Base-by-base conservation (phyloP, 2,113 vertebrate species). In the Ramphastos sulfuratus region DNA sequence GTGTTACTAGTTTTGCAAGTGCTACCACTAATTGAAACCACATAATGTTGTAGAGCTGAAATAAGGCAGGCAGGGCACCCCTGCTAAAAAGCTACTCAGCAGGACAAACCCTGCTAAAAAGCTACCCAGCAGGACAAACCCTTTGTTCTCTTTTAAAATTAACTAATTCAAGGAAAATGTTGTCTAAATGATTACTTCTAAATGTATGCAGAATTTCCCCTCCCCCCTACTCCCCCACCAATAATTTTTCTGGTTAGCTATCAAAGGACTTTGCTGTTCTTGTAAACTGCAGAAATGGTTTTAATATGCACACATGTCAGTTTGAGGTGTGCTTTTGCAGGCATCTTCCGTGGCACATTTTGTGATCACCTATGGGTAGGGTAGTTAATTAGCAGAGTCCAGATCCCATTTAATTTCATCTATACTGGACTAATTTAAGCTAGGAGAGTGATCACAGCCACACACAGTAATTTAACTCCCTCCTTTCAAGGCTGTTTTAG, bases 21-120 rank as follows among this genome's bases (percentile, higher is more conserved):
- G 96, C 95, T 94, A 84, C 94, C 87, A 78, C 93, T 97, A 97
- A 97, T 96, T 97, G 96, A 97, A 98, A 94, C 91, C 95, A 96
- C 95, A 82, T 94, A 85, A 70, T 80, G 44, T 72, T 93, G 73
- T 83, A 97, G 94, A 95, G 97, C 88, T 96, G 92, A 96, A 97
- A 87, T 88, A 94, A 95, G 46, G 72, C 84, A 95, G 83, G 24
- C 93, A 96, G 80, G 86, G 92, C 91, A 96, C 96, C 94, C 81
- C 94, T 77, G 92, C 80, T 96, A 96, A 94, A 97, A 97, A 95
- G 33, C 83, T 82, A 44, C 42, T 15, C 42, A 44, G 42, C 42
- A 44, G 21, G 37, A 39, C 37, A 39, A 39, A 39, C 94, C 81
- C 94, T 79, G 92, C 80, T 96, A 96, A 94, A 97, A 97, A 95